Base-by-base conservation (phyloP, 2,113 vertebrate genomes). In the Nipponia nippon region DNA sequence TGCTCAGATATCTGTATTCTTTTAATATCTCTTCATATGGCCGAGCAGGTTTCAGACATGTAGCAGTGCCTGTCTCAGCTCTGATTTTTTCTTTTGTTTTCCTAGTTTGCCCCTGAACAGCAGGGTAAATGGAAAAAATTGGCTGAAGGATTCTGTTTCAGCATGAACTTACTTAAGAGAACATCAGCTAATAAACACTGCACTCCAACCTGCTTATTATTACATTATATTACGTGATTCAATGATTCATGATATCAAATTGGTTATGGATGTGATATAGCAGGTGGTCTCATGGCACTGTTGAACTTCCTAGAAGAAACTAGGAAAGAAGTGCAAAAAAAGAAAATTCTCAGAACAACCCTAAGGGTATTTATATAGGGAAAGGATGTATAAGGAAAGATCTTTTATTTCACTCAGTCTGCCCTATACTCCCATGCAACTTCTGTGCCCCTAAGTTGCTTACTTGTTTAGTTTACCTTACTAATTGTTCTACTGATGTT, bases 131-230 rank as follows among this genome's bases (percentile, higher is more conserved):
- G 92, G 88, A 93, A 71, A 83, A 94, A 96, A 86, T 75, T 91
- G 91, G 67, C 93, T 87, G 93, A 92, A 91, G 93, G 63, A 58
- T 81, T 89, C 63, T 75, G 72, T 87, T 97, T 78, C 89, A 89
- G 91, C 67, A 26, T 81, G 89, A 94, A 92, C 83, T 96, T 92
- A 86, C 71, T 89, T 77, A 92, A 92, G 93, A 81, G 89, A 92
- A 61, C 87, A 91, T 91, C 93, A 92, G 69, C 87, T 93, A 87
- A 96, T 87, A 90, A 96, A 87, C 2, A 10, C 86, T 69, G 90
- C 75, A 36, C 56, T 44, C 91, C 93, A 89, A 53, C 83, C 91
- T 96, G 80, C 94, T 91, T 53, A 83, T 87, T 94, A 92, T 92
- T 89, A 81, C 67, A 73, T 95, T 83, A 55, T 22, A 82, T 93